Percentiles rank a stretch among this genome's conserved stretches.
Evolutionary conservation across 2,113 vertebrate genomes (phyloP).

Genomic region (Athene cunicularia): DNA sequence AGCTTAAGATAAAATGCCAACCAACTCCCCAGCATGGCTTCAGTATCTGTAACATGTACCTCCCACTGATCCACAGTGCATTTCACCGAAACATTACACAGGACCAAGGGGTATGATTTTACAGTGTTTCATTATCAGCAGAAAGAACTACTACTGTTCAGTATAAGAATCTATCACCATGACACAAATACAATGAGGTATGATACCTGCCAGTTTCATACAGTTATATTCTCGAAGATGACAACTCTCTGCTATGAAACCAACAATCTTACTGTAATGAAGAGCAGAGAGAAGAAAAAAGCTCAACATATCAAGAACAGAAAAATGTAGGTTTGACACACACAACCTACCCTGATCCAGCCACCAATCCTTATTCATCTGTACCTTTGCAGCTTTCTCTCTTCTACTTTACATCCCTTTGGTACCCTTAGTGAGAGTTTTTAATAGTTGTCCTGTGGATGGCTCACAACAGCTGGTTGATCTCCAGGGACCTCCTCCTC

Average conservation of each 20-base stretch:
- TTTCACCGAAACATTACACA: background rate
- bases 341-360: background rate
- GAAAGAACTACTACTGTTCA: background rate
- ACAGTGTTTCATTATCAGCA: background rate
- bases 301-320: background rate
- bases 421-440: background rate
- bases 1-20: background rate
- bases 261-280: background rate
- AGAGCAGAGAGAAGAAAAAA: background rate
- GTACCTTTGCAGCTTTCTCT: background rate
- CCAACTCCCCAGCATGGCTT: background rate
- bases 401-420: background rate
- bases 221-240: background rate
- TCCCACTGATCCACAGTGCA: background rate
- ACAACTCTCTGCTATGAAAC: background rate
- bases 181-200: background rate
- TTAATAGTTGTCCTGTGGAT: background rate
- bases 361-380: background rate
- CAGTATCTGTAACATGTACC: background rate
- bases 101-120: background rate
- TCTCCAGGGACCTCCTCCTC: background rate
- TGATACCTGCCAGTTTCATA: background rate
- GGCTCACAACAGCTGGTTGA: background rate
- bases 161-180: background rate
- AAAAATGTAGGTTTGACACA: background rate